Evolutionary conservation across 2,888 invertebrate species (phyloP).

Genomic region (Stramonita haemastoma): DNA sequence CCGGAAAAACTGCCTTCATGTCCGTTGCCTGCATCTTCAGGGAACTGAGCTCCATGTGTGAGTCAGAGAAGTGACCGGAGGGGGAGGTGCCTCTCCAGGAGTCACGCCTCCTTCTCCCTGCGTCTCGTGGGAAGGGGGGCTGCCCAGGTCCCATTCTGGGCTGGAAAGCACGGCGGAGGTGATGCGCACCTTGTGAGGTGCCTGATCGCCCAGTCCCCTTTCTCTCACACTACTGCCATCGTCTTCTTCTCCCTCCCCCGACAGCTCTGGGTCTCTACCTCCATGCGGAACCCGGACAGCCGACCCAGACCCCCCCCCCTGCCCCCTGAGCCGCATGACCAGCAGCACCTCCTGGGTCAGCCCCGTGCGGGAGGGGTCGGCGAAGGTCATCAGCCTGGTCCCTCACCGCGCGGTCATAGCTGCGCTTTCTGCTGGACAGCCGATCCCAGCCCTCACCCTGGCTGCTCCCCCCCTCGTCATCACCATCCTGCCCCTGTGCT

Average conservation of each 20-base stretch:
- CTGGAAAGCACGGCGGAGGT: constrained; percentile 6
- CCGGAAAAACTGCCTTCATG: background rate
- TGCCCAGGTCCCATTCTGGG: background rate
- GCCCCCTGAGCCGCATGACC: background rate
- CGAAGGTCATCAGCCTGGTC: background rate
- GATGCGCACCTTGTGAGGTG: constrained; percentile 15
- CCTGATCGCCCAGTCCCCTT: background rate
- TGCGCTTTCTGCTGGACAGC: constrained; percentile 27
- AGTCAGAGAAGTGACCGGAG: background rate
- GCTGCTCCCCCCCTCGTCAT: background rate
- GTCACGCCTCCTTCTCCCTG: background rate
- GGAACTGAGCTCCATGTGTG: background rate
- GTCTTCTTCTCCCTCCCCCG: background rate
- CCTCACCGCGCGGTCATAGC: background rate
- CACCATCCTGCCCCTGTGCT: background rate
- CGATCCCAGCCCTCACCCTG: background rate
- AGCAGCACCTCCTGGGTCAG: constrained; percentile 35
- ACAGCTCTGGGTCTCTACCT: background rate
- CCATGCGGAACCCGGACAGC: too few relatives aligned
- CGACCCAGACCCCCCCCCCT: too few relatives aligned
- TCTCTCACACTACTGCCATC: too few relatives aligned
- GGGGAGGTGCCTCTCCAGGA: background rate
- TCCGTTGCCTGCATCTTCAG: background rate
- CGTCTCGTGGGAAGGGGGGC: background rate
- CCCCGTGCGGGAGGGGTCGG: background rate